Conservation (phyloP, 2,797 vertebrate genomes). For the Manis crassicaudata region DNA sequence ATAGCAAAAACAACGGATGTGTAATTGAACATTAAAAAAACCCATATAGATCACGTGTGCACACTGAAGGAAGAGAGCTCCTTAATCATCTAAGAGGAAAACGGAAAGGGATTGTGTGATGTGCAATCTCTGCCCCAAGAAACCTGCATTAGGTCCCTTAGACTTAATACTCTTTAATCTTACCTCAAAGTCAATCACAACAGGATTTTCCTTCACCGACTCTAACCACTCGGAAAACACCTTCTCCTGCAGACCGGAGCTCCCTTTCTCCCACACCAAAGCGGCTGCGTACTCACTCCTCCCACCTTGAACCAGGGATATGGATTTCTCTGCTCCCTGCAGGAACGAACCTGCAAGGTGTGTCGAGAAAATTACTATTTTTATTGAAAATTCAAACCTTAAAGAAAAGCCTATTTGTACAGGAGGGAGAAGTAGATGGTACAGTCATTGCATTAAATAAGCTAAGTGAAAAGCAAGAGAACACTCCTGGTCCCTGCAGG, state of each 20-base stretch:
- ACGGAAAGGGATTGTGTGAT: neutral
- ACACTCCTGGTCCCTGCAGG: neutral
- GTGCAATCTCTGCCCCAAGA: neutral
- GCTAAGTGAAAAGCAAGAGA: neutral
- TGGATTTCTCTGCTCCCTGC: conserved; percentile 89
- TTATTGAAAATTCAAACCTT: neutral
- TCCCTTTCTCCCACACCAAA: conserved; percentile 90
- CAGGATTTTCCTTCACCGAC: conserved; percentile 92
- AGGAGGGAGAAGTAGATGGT: neutral
- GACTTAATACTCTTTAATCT: neutral
- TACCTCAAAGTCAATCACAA: conserved; percentile 91
- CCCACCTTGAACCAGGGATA: conserved; percentile 92
- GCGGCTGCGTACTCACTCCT: conserved; percentile 87
- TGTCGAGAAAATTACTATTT: conserved; percentile 62
- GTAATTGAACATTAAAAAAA: neutral
- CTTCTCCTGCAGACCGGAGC: conserved; percentile 80
- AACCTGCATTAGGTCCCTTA: neutral
- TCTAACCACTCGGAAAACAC: conserved; percentile 90
- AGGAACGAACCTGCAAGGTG: conserved; percentile 91
- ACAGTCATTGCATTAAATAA: neutral
- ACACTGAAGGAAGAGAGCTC: conserved; percentile 12
- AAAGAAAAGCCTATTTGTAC: neutral
- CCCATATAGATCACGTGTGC: neutral
- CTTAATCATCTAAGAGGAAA: conserved; percentile 4
- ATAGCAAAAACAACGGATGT: neutral